Evolutionary conservation across 2,888 invertebrate genomes (phyloP).

Genomic region (Ellobium chinense): DNA sequence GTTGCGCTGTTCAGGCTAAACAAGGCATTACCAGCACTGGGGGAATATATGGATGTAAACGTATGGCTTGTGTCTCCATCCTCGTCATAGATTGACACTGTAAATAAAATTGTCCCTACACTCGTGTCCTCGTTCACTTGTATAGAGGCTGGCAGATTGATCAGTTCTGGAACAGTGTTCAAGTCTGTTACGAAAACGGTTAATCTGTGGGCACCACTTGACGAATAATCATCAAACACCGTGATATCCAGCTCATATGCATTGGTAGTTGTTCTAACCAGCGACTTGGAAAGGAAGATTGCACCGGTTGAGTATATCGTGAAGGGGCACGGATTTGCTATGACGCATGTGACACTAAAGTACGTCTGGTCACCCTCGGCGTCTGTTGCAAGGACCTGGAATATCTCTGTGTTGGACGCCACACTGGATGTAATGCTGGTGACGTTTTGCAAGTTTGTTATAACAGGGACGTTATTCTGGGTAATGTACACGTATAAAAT

Average conservation of each 20-base stretch:
- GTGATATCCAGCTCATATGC: constrained; percentile 31
- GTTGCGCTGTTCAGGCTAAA: not conserved
- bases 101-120: constrained; percentile 7
- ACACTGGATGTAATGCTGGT: not conserved
- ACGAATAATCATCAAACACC: not conserved
- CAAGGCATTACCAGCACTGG: not conserved
- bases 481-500: constrained; percentile 17
- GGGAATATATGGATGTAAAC: not conserved
- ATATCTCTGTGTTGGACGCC: not conserved
- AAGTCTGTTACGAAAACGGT: constrained; percentile 12
- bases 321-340: constrained; percentile 15
- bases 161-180: not conserved
- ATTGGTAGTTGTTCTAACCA: not conserved
- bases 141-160: constrained; percentile 14
- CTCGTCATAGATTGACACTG: constrained; percentile 28
- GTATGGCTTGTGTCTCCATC: constrained; percentile 26
- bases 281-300: not conserved
- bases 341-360: constrained; percentile 11
- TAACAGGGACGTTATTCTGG: constrained; percentile 21
- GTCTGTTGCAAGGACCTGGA: not conserved
- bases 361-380: constrained; percentile 10
- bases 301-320: constrained; percentile 21
- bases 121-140: constrained; percentile 27
- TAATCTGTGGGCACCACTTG: not conserved
- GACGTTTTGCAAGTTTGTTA: constrained; percentile 30